These are phyloP conservation scores for Halictus rubicundus DNA, from an alignment of 1,140 invertebrate genomes.

Conservation along the genomic window DNA sequence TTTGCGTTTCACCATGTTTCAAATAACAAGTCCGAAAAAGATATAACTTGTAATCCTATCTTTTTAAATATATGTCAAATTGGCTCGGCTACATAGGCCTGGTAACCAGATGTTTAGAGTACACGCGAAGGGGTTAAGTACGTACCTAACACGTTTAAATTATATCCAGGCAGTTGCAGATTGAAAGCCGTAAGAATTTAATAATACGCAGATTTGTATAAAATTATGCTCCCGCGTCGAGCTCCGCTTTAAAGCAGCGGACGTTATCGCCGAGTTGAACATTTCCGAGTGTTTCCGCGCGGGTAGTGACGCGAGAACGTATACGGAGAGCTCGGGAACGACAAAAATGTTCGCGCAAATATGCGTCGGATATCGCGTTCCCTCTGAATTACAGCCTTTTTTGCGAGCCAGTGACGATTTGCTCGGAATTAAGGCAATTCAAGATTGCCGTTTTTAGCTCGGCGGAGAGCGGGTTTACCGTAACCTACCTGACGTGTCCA, in stretches of 20 bases:
- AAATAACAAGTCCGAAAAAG: no score
- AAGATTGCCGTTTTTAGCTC: background rate
- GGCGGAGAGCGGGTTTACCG: background rate
- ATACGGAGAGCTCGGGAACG: background rate
- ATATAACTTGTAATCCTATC: no score
- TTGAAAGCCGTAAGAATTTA: background rate
- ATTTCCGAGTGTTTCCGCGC: background rate
- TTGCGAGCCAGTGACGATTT: conserved; percentile 1
- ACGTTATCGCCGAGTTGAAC: background rate
- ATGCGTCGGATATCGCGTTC: background rate
- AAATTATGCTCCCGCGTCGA: background rate
- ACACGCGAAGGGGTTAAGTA: no score
- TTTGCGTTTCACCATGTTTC: no score
- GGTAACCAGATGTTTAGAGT: no score
- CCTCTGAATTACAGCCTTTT: background rate
- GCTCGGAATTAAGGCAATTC: background rate
- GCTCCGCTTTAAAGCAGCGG: background rate
- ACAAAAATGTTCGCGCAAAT: background rate
- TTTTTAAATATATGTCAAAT: no score
- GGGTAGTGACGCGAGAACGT: no score
- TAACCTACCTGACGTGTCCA: background rate
- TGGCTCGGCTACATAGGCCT: no score
- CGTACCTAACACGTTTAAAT: no score
- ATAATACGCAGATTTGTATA: background rate
- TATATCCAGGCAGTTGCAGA: no score